A percentile compares a stretch with the other conserved stretches of the same genome.
Conservation (phyloP, 2,888 invertebrate species). For the Mycalesis mineus region DNA sequence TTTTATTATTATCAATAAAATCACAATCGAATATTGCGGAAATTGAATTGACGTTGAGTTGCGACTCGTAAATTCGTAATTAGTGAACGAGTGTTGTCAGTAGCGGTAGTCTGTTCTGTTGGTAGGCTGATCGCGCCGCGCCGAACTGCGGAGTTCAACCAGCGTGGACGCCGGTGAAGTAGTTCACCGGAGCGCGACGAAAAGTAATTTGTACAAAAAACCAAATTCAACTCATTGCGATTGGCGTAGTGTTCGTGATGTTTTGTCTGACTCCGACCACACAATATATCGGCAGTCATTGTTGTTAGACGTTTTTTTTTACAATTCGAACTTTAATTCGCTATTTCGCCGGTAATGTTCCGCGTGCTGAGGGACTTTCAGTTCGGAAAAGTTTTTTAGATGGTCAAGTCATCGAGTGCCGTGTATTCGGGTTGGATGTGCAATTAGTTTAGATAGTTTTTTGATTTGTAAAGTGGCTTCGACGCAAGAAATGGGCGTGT, state of each 20-base stretch:
- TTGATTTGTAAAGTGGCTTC: constrained; percentile 54
- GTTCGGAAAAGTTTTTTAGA: constrained; percentile 45
- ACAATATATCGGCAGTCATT: constrained; percentile 74
- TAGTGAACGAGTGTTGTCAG: constrained; percentile 25
- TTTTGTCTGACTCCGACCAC: constrained; percentile 77
- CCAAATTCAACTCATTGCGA: constrained; percentile 75
- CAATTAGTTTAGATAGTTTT: constrained; percentile 22
- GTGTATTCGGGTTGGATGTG: constrained; percentile 23
- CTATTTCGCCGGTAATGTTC: constrained; percentile 68
- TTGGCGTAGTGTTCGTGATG: constrained; percentile 71
- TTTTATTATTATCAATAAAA: background rate
- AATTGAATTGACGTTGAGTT: constrained; percentile 2
- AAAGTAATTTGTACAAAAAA: constrained; percentile 77
- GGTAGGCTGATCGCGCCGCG: background rate
- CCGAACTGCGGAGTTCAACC: constrained; percentile 37
- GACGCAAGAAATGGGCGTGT: constrained; percentile 67
- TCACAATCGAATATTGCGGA: background rate
- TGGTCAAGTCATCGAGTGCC: constrained; percentile 12
- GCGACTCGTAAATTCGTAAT: background rate
- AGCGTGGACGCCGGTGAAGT: constrained; percentile 54
- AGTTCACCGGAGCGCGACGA: constrained; percentile 74
- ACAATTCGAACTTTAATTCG: constrained; percentile 39
- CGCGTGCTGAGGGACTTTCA: constrained; percentile 54
- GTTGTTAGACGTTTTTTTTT: constrained; percentile 72
- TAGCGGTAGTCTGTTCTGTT: constrained; percentile 6